These are phyloP conservation scores for Tenebrosternarchus preto DNA, from an alignment of 2,113 vertebrate species.

Conservation along the genomic window DNA sequence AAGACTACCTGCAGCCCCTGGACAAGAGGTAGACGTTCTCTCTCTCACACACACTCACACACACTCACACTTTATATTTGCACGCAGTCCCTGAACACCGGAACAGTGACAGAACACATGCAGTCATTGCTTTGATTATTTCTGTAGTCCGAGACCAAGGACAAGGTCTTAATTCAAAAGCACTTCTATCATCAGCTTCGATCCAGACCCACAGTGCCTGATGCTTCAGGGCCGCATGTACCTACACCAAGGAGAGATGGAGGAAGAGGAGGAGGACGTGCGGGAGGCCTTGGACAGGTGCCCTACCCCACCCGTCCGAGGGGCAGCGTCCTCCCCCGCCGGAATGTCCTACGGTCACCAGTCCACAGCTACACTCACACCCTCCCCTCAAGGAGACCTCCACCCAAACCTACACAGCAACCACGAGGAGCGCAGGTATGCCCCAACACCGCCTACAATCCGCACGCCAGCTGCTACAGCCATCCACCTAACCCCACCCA, in stretches of 20 bases:
- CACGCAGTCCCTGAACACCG: not conserved
- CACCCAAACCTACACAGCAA: slow-evolving; percentile 88
- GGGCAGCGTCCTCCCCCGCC: slow-evolving; percentile 93
- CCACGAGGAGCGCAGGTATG: slow-evolving; percentile 85
- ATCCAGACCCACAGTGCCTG: slow-evolving; percentile 85
- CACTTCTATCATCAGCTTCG: slow-evolving; percentile 23
- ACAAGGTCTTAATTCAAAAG: not conserved
- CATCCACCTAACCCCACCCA: no score
- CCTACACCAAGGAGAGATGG: slow-evolving; percentile 92
- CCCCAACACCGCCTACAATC: not conserved
- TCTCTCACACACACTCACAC: slow-evolving; percentile 41
- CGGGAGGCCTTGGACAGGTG: slow-evolving; percentile 80
- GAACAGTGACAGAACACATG: not conserved
- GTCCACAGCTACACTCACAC: slow-evolving; percentile 95
- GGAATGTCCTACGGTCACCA: slow-evolving; percentile 97
- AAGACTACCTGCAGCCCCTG: slow-evolving; percentile 85
- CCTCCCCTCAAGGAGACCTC: slow-evolving; percentile 94
- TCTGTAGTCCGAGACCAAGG: no score
- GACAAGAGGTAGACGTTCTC: slow-evolving; percentile 82
- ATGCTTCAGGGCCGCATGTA: slow-evolving; percentile 94
- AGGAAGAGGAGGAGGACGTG: slow-evolving; percentile 80
- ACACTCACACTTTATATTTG: not conserved
- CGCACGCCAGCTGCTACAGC: not conserved
- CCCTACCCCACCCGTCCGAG: slow-evolving; percentile 91
- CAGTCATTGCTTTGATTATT: not conserved